These are phyloP conservation scores for Argopecten irradians DNA, from an alignment of 1,140 invertebrate species.

Conservation along the genomic window DNA sequence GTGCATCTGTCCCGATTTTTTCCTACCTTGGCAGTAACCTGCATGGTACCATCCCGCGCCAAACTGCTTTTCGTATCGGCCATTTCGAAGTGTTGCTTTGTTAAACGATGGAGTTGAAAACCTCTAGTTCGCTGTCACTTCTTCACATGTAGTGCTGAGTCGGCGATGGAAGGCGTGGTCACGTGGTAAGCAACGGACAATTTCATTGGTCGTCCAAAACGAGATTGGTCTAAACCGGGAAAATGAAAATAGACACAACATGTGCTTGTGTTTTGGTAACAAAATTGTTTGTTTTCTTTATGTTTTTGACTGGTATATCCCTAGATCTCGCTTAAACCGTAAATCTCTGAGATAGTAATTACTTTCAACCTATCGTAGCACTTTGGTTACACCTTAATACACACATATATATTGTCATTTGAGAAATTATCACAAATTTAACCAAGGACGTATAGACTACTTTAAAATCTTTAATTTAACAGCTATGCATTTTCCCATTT, in stretches of 20 bases:
- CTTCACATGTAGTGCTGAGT: conserved; percentile 63
- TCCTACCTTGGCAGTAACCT: conserved; percentile 74
- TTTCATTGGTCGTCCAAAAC: conserved; percentile 61
- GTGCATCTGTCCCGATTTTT: conserved; percentile 39
- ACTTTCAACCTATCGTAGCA: no score
- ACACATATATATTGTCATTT: no score
- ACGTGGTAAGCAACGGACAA: conserved; percentile 60
- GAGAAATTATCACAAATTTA: no score
- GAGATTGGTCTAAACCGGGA: conserved; percentile 66
- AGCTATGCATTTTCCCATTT: no score
- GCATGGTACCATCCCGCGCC: conserved; percentile 72
- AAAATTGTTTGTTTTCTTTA: conserved; percentile 3
- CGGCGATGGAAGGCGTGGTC: conserved; percentile 68
- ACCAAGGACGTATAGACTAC: no score
- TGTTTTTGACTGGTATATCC: not conserved
- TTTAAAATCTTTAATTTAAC: no score
- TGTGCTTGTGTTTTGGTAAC: conserved; percentile 16
- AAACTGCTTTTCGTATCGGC: conserved; percentile 66
- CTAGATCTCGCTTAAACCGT: not conserved
- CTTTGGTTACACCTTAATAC: no score
- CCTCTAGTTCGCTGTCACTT: conserved; percentile 54
- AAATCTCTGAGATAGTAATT: not conserved
- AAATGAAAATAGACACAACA: conserved; percentile 62
- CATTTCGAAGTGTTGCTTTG: conserved; percentile 62
- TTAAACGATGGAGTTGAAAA: conserved; percentile 54